Percentiles rank a stretch among this genome's conserved stretches.
Conservation (phyloP, 2,888 invertebrate genomes). For the Drosophila seclusa region DNA sequence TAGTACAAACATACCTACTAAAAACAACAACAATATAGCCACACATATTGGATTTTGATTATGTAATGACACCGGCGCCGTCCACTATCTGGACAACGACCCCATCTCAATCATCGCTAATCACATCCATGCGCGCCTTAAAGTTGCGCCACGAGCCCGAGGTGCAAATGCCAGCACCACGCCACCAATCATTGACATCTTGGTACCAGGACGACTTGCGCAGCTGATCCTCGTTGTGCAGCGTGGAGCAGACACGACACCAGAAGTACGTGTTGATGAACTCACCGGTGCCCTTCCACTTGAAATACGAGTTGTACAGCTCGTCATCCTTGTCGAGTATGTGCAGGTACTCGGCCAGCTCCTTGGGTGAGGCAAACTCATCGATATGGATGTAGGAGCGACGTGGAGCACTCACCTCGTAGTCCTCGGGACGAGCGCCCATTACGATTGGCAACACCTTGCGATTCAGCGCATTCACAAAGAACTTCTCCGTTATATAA, state of each 20-base stretch:
- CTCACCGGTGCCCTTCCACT: conserved; percentile 97
- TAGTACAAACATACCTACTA: conserved; percentile 52
- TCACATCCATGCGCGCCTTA: conserved; percentile 85
- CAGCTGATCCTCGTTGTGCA: conserved; percentile 85
- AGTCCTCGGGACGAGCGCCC: conserved; percentile 97
- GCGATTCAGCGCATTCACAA: conserved; percentile 95
- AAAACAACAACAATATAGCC: conserved; percentile 54
- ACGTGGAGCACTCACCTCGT: conserved; percentile 94
- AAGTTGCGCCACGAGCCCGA: conserved; percentile 89
- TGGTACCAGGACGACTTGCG: conserved; percentile 83
- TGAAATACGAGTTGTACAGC: conserved; percentile 97
- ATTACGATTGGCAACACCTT: conserved; percentile 97
- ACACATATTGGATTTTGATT: conserved; percentile 48
- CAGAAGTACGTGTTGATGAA: conserved; percentile 96
- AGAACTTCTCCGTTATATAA: conserved; percentile 98
- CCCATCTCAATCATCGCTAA: conserved; percentile 83
- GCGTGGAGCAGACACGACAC: conserved; percentile 88
- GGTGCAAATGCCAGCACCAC: conserved; percentile 92
- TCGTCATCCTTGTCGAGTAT: conserved; percentile 94
- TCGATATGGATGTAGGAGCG: conserved; percentile 98
- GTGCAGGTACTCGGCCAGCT: conserved; percentile 94
- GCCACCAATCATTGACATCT: conserved; percentile 97
- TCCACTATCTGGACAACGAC: conserved; percentile 60
- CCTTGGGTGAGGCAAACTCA: conserved; percentile 94
- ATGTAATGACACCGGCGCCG: conserved; percentile 50